Base-by-base conservation (phyloP, 2,888 invertebrate genomes). In the Limnephilus lunatus region DNA sequence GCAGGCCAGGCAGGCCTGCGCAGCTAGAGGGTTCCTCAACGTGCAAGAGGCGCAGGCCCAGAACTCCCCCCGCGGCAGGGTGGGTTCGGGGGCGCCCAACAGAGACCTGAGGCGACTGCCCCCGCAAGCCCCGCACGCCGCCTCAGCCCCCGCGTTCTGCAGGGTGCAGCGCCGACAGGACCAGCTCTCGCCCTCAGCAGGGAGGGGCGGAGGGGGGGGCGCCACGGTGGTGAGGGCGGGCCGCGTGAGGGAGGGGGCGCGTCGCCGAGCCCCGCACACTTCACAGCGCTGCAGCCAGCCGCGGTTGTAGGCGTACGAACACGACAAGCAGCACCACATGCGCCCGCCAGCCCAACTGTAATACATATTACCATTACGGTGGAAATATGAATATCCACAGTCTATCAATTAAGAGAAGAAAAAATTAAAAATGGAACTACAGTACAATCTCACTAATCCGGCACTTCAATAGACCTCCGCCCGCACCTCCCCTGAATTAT, bases 251-350 rank as follows among this genome's bases (percentile, higher is more conserved):
- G 97, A 96, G 7, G 97, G 97, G 39, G 97, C 97, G 92, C 96
- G 97, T 93, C 97, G 96, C 91, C 96, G 95, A 93, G 97, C 97
- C 94, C 97, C 97, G 95, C 99, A 99, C 94, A 98, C 98, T 95
- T 98, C 98, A 95, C 99, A 99, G 94, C 96, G 96, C 88, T 97
- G 97, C 93, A 97, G 97, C 97, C 97, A 98, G 94, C 98, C 96
- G 93, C 98, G 97, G 95, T 98, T 98, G 95, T 98, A 98, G 93
- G 98, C 98, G 95, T 98, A 99, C 95, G 98, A 98, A 95, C 99
- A 99, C 95, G 98, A 98, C 92, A 97, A 96, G 95, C 99, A 99
- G 94, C 98, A 98, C 98, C 99, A 99, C 97, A 98, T 98, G 94
- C 98, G 95, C 19, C 94, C 95, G 92, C 95, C 95, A 48, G 91